Conservation (phyloP, 2,888 invertebrate genomes). For the Thecocarcelia acutangulata region DNA sequence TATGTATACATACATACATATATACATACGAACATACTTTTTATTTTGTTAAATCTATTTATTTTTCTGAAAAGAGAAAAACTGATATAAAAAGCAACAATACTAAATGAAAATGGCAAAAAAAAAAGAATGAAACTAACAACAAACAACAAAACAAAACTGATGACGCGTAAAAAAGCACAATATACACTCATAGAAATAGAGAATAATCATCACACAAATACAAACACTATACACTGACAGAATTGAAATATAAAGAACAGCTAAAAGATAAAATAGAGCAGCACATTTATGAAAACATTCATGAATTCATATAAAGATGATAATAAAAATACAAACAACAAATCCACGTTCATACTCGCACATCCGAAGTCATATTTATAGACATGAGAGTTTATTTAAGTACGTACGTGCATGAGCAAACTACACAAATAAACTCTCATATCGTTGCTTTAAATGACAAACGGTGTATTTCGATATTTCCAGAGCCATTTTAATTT, state of each 20-base stretch:
- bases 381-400: neutral
- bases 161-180: constrained; percentile 67
- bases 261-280: constrained; percentile 59
- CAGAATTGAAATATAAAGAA: constrained; percentile 39
- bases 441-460: neutral
- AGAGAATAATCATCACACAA: constrained; percentile 24
- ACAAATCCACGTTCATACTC: constrained; percentile 18
- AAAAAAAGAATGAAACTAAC: constrained; percentile 37
- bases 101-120: constrained; percentile 1
- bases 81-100: constrained; percentile 58
- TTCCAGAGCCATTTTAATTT: too few relatives aligned
- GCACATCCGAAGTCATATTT: neutral
- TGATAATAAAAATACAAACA: constrained; percentile 30
- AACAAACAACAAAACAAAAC: constrained; percentile 68
- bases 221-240: constrained; percentile 18
- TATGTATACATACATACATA: neutral
- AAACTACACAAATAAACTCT: constrained; percentile 28
- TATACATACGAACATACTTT: neutral
- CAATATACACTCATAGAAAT: constrained; percentile 35
- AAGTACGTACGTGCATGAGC: neutral
- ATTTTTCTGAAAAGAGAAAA: neutral
- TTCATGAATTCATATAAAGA: constrained; percentile 59
- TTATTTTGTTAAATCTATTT: neutral
- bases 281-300: constrained; percentile 66
- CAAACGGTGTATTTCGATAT: too few relatives aligned